Base-by-base conservation (phyloP, 2,113 vertebrate species). In the Phyllostomus discolor region DNA sequence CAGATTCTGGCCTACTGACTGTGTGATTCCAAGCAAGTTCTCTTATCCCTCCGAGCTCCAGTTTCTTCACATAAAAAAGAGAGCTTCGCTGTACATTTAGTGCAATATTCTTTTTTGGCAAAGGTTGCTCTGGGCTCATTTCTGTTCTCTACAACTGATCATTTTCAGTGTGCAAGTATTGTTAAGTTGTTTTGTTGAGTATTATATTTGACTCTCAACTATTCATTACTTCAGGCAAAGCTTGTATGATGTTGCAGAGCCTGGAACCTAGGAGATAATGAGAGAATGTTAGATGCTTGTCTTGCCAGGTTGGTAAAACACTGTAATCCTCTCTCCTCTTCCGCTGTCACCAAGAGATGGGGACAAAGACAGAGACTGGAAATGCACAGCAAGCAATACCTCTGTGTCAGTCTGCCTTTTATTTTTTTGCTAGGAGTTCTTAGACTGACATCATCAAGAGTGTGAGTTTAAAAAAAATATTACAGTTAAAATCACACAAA, bases 401-500 rank as follows among this genome's bases (percentile, higher is more conserved):
- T 96, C 46, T 66, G 19, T 35, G n/a, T 87, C 43, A 88, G n/a
- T 33, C 41, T 88, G 28, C 70, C 33, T 35, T 94, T 93, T 59
- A 67, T 38, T 78, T 15, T 82, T 78, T 35, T 94, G 70, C 31
- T 84, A 48, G 33, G n/a, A 62, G 22, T 76, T 76, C 48, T 59
- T n/a, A 79, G 8, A 86, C 31, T 66, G 46, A 89, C 73, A 79
- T 72, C 64, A 69, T 19, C 31, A 64, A 24, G 38, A 66, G 16
- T 31, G 38, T 24, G 20, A 64, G 62, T 31, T 31, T 31, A 62
- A 62, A 26, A 26, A 62, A 31, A 31, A 31, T 64, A 98, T 98
- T 98, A 97, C 97, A 98, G 97, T 90, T 96, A 98, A 97, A 97
- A 96, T 96, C 11, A 35, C 94, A 98, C 96, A 97, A 96, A 96